Base-by-base conservation (phyloP, 2,113 vertebrate species). In the Ailuropoda melanoleuca region DNA sequence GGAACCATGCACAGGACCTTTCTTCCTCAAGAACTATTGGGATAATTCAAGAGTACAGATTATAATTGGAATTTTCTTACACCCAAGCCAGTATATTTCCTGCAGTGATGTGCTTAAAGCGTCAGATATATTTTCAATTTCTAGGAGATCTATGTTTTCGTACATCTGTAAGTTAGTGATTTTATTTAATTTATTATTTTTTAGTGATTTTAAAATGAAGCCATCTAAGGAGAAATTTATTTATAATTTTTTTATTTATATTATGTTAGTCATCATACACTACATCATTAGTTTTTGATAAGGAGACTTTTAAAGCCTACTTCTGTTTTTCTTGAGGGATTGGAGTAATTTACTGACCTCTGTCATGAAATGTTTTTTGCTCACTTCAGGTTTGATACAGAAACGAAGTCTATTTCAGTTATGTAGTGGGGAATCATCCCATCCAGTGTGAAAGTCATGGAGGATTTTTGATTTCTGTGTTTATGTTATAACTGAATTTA, bases 341-440 rank as follows among this genome's bases (percentile, higher is more conserved):
- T 92, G 81, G 85, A 92, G 68, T 93, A 64, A 81, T 68, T 89
- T 60, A 95, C 62, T 82, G 81, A 90, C 68, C 70, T 64, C 37
- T 56, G 21, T 55, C 43, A 66, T 82, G 80, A 78, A 56, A 75
- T 96, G 29, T 66, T 72, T 95, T 84, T 75, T 19, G 39, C 23
- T 82, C 24, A 23, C 10, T 89, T 80, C 34, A 92, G 58, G 58
- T 89, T n/a, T 95, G 82, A 84, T 78, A 75, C 37, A 83, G 82
- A 94, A 92, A 97, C 83, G 90, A 87, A 95, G 55, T 24, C 14
- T 89, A 34, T 92, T 90, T 85, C 50, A 60, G 3, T 93, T 92
- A 26, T 55, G 0, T 37, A 82, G 34, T 6, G 68, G 60, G 81
- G 60, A 97, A 68, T 97, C 84, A 90, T 72, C 82, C 68, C 18